These are phyloP conservation scores for Loriculus beryllinus DNA, from an alignment of 2,797 vertebrate species.

Conservation along the genomic window DNA sequence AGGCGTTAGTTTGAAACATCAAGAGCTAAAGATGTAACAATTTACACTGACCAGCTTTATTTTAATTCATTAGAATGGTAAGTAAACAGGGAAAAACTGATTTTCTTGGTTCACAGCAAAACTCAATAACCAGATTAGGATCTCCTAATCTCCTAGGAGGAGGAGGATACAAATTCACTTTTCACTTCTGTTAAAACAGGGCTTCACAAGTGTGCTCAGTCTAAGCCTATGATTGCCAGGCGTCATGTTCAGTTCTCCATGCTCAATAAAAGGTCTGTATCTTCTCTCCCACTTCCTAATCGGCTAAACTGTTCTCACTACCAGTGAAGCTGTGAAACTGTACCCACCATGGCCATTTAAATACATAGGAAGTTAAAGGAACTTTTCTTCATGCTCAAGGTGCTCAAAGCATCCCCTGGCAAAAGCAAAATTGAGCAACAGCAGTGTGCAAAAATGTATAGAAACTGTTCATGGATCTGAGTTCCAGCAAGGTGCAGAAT, in stretches of 20 bases:
- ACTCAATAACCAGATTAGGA: not conserved
- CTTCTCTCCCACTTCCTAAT: not conserved
- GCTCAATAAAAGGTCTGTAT: not conserved
- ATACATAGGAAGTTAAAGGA: not conserved
- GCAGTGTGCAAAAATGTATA: not conserved
- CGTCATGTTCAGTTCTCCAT: not conserved
- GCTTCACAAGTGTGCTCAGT: not conserved
- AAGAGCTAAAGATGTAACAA: not conserved
- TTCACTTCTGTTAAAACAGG: not conserved
- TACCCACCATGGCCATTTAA: not conserved
- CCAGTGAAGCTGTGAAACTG: not conserved
- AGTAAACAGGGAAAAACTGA: not conserved
- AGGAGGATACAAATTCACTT: not conserved
- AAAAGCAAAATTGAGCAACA: not conserved
- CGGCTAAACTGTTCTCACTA: not conserved
- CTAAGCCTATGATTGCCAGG: accelerated
- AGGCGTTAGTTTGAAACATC: not conserved
- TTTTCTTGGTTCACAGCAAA: not conserved
- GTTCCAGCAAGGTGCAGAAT: not conserved
- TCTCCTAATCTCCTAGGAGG: not conserved
- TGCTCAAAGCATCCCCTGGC: not conserved
- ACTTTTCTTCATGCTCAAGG: not conserved
- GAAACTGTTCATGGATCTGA: not conserved
- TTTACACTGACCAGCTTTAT: not conserved
- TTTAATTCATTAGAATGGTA: not conserved